Conservation (phyloP, 64 coral and sea anemone genomes). For the Montipora efflorescens region DNA sequence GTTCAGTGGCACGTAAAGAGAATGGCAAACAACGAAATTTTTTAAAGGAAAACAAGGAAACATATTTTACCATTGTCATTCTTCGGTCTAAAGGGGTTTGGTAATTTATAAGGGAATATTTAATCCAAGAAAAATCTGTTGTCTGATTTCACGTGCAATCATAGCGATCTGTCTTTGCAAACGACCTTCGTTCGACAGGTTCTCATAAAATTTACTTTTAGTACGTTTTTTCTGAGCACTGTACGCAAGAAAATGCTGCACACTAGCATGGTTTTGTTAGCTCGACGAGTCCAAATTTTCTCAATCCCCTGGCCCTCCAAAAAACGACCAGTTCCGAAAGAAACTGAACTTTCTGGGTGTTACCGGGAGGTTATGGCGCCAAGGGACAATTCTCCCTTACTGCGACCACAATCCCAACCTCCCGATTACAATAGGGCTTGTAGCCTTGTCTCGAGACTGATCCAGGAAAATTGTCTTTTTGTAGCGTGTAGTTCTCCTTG, state of each 20-base stretch:
- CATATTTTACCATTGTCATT: background rate
- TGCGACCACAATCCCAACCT: background rate
- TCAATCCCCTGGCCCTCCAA: too few relatives aligned
- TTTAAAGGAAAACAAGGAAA: background rate
- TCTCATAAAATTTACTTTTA: background rate
- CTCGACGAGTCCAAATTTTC: background rate
- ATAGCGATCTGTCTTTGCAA: background rate
- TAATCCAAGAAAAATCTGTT: too few relatives aligned
- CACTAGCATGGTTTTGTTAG: background rate
- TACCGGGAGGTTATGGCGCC: too few relatives aligned
- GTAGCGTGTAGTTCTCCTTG: too few relatives aligned
- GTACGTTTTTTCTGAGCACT: background rate
- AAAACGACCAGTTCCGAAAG: too few relatives aligned
- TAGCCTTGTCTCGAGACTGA: too few relatives aligned
- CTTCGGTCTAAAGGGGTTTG: background rate
- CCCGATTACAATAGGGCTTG: background rate
- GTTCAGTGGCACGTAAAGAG: background rate
- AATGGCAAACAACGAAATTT: too few relatives aligned
- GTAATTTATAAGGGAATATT: background rate
- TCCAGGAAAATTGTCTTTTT: too few relatives aligned
- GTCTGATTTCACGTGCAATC: too few relatives aligned
- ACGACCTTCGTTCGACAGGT: background rate
- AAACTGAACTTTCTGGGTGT: too few relatives aligned
- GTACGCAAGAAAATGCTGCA: background rate
- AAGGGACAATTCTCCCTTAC: too few relatives aligned